Evolutionary conservation across 1,140 invertebrate genomes (phyloP).

Genomic region (Belonocnema kinseyi): DNA sequence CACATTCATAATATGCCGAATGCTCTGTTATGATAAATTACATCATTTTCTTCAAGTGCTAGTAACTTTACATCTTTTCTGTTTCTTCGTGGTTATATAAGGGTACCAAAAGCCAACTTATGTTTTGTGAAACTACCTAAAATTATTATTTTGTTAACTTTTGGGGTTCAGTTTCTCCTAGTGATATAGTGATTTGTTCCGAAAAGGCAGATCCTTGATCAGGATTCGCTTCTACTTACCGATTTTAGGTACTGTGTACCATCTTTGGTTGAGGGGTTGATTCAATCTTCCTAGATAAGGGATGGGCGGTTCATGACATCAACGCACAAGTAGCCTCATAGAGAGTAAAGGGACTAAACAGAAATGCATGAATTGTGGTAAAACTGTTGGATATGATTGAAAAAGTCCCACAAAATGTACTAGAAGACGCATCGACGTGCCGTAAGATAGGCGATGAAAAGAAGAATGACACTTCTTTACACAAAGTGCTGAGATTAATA

Average conservation of each 20-base stretch:
- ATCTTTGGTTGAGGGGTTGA: conserved; percentile 21
- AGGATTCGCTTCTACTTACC: conserved; percentile 1
- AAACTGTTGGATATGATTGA: conserved; percentile 46
- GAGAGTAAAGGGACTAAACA: conserved; percentile 39
- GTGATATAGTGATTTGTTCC: background rate
- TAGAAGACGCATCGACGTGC: conserved; percentile 46
- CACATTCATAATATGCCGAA: conserved; percentile 17
- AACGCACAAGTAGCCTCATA: conserved; percentile 40
- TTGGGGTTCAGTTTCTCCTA: background rate
- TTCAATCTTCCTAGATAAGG: conserved; percentile 37
- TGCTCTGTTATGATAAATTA: background rate
- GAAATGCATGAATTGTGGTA: conserved; percentile 40
- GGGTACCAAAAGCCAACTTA: too few species aligned
- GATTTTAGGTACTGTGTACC: background rate
- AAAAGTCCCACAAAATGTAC: conserved; percentile 43
- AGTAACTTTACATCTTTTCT: background rate
- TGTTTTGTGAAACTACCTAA: background rate
- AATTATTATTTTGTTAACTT: background rate
- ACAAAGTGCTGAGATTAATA: conserved; percentile 33
- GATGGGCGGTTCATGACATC: conserved; percentile 39
- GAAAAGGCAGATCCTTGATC: background rate
- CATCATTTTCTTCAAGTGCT: background rate
- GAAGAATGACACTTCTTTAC: conserved; percentile 40
- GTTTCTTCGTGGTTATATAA: too few species aligned
- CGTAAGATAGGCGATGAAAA: conserved; percentile 44